Percentiles rank a stretch among this genome's conserved stretches.
Conservation (phyloP, 2,113 vertebrate genomes). For the Hippopotamus amphibius region DNA sequence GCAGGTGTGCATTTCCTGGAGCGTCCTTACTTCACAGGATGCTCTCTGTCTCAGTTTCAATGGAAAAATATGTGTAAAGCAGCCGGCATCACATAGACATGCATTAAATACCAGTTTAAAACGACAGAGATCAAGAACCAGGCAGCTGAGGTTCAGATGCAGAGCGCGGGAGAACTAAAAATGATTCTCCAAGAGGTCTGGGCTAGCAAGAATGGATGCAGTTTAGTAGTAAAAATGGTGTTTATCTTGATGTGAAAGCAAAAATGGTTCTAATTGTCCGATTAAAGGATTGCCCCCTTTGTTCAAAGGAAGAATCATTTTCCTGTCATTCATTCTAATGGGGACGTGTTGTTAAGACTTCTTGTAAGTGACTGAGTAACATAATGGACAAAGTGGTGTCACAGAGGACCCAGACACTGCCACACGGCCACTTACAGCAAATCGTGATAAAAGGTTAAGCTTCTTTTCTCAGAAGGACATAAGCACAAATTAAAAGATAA, state of each 20-base stretch:
- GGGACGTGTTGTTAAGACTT: neutral
- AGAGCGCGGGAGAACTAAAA: neutral
- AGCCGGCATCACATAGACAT: neutral
- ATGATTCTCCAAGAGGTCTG: neutral
- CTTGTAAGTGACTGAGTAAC: neutral
- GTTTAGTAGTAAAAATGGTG: neutral
- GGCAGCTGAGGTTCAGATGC: neutral
- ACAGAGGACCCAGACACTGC: neutral
- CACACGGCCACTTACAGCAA: neutral
- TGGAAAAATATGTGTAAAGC: neutral
- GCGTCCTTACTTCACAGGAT: rapidly evolving
- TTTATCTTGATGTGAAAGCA: neutral
- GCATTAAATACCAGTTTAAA: neutral
- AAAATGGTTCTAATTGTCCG: neutral
- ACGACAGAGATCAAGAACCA: neutral
- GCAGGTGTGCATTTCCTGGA: neutral
- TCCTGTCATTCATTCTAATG: neutral
- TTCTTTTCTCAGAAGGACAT: neutral
- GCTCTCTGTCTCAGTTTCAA: neutral
- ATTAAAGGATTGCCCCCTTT: neutral
- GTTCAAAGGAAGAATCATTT: neutral
- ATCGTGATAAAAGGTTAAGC: neutral
- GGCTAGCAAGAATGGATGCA: neutral
- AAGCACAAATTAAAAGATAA: neutral
- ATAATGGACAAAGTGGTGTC: neutral